phyloP scores from a whole-genome alignment of 2,113 vertebrate species.

The Lonchura striata region DNA sequence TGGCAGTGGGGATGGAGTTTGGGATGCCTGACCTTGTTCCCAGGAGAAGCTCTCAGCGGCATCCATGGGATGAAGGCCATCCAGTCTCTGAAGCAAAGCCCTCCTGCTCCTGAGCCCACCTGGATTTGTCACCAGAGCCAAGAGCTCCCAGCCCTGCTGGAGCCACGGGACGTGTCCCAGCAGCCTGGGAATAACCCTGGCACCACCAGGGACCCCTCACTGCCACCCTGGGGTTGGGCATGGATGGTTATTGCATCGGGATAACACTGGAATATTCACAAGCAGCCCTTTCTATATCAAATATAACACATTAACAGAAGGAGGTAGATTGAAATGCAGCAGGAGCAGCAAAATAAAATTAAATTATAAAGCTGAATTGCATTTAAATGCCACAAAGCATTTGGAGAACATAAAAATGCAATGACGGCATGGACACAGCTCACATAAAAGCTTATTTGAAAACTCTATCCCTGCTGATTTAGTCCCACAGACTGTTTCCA shows the following conservation, averaged over 20 bases:
- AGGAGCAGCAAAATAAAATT: not conserved
- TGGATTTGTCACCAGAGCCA: not conserved
- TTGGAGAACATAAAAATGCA: not conserved
- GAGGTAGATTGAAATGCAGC: not conserved
- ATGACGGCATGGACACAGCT: not conserved
- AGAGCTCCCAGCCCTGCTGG: not conserved
- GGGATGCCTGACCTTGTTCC: not conserved
- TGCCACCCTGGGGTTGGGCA: fast-evolving
- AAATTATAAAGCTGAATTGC: not conserved
- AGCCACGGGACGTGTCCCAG: not conserved
- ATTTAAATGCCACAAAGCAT: not conserved
- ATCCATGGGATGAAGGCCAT: fast-evolving
- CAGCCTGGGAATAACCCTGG: not conserved
- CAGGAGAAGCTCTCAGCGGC: not conserved
- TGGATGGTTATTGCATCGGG: fast-evolving
- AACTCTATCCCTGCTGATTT: fast-evolving
- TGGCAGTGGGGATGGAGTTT: fast-evolving
- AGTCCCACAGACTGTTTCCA: not conserved
- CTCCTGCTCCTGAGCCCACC: not conserved
- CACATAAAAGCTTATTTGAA: not conserved
- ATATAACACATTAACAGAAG: fast-evolving
- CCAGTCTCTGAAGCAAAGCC: no score
- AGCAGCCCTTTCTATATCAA: not conserved
- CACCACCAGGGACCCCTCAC: not conserved
- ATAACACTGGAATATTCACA: fast-evolving